These are phyloP conservation scores for Tipula lateralis DNA, from an alignment of 2,888 invertebrate genomes.

Conservation along the genomic window DNA sequence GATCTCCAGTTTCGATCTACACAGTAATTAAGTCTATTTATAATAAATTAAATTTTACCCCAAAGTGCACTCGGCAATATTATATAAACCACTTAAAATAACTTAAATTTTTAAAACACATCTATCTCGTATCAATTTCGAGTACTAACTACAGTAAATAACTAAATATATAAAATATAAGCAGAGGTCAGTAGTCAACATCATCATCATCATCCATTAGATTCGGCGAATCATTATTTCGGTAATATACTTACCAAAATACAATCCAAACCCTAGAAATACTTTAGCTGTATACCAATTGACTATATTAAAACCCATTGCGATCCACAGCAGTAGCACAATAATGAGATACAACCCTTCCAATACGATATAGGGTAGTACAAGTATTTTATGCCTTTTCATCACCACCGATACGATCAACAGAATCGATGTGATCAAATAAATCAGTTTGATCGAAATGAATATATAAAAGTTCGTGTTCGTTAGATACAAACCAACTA, in stretches of 20 bases:
- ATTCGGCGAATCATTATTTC: neutral
- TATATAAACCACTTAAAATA: neutral
- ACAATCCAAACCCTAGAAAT: neutral
- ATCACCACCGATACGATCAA: neutral
- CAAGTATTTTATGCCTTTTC: neutral
- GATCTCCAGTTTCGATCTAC: neutral
- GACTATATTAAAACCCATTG: neutral
- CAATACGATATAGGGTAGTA: neutral
- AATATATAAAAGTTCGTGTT: neutral
- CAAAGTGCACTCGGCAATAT: neutral
- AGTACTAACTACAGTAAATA: neutral
- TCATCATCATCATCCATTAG: neutral
- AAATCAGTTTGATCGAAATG: neutral
- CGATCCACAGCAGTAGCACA: neutral
- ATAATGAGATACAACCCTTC: neutral
- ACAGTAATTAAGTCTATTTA: neutral
- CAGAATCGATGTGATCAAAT: neutral
- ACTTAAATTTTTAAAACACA: neutral
- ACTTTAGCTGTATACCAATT: constrained; percentile 5
- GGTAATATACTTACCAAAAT: neutral
- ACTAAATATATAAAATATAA: neutral
- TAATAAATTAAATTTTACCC: neutral
- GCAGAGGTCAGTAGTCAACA: neutral
- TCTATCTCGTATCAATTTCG: neutral
- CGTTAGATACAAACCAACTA: neutral